Conservation (phyloP, 2,113 vertebrate species). For the Melospiza melodia region DNA sequence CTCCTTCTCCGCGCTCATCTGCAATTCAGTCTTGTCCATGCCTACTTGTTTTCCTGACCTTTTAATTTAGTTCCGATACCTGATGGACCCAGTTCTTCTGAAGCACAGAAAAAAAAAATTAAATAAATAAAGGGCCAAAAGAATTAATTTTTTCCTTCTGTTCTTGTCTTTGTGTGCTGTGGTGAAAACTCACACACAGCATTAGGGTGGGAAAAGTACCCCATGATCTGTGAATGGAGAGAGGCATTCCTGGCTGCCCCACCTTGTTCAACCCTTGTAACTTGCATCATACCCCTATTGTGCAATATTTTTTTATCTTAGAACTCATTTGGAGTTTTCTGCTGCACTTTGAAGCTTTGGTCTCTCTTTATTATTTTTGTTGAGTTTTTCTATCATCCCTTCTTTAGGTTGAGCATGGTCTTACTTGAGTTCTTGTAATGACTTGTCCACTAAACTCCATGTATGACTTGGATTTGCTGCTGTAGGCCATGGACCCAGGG, state of each 20-base stretch:
- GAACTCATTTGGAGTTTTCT: background rate
- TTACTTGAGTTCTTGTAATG: background rate
- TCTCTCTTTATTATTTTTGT: background rate
- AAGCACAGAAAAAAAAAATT: background rate
- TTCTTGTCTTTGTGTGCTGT: background rate
- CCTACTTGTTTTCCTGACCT: conserved; percentile 10
- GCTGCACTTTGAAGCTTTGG: background rate
- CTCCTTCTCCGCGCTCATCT: conserved; percentile 25
- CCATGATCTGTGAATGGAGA: background rate
- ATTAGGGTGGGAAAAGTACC: background rate
- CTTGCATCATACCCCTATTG: background rate
- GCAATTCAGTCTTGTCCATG: conserved; percentile 7
- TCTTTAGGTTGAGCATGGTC: background rate
- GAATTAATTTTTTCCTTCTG: accelerated
- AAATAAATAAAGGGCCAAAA: background rate
- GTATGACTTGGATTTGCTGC: background rate
- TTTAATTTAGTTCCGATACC: background rate
- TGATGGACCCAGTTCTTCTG: background rate
- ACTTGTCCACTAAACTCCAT: background rate
- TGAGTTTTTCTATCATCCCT: background rate
- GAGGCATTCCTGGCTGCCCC: background rate
- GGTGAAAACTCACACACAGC: background rate
- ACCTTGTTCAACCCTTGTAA: background rate
- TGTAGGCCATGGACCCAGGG: accelerated
- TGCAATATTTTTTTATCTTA: background rate